These are phyloP conservation scores for Dipodomys merriami DNA, from an alignment of 2,113 vertebrate genomes.

Conservation along the genomic window DNA sequence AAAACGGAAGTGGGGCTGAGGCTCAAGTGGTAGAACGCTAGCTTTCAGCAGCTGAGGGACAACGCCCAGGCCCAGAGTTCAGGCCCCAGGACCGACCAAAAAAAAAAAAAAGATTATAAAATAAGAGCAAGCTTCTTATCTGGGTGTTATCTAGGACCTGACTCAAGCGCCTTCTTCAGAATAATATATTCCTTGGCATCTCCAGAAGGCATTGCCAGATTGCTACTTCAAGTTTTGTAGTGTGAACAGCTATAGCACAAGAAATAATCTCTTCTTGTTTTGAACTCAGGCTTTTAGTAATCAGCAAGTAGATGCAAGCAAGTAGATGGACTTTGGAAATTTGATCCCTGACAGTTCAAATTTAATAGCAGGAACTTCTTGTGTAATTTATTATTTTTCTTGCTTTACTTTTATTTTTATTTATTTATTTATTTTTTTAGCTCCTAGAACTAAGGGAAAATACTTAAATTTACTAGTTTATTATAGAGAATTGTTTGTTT, in stretches of 20 bases:
- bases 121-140: neutral
- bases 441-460: no score
- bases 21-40: no score
- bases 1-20: no score
- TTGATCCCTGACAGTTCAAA: neutral
- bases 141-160: neutral
- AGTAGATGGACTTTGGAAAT: neutral
- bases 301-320: neutral
- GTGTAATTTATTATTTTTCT: neutral
- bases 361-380: neutral
- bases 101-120: neutral
- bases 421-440: no score
- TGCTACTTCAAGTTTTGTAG: neutral
- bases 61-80: no score
- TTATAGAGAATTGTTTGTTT: no score
- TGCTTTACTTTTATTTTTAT: constrained; percentile 26
- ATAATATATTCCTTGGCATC: neutral
- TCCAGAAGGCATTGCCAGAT: neutral
- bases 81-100: no score
- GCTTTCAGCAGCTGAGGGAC: no score
- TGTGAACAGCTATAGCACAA: neutral
- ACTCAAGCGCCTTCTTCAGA: neutral
- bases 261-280: neutral
- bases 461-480: no score
- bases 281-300: constrained; percentile 10